Evolutionary conservation across 2,113 vertebrate genomes (phyloP), one percentile per base, ranked within the genome.

Genomic region (Poeciliopsis prolifica): DNA sequence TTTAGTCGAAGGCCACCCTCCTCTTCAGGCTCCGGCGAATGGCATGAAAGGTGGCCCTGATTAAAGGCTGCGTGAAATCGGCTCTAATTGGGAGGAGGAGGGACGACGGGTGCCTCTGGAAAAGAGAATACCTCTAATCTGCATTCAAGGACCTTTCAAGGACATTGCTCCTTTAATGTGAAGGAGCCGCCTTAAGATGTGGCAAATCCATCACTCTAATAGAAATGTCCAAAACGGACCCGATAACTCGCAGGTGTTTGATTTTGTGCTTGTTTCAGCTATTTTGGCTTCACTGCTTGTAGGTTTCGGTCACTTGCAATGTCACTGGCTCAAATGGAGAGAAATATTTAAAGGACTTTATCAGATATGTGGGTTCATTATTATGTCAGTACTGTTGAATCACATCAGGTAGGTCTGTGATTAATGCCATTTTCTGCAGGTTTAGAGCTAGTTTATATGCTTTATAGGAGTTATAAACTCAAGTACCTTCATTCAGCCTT

Each of bases 41-140:
- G 13, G 77, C 78, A 75, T 72, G 54, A 76, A 78, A 65, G 61
- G 85, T 68, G 75, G 11, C 5, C 24, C 48, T 90, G 88, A 92
- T 93, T 92, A 91, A 65, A 92, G 90, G 71, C 79, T 85, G 74
- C 15, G 6, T 75, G 12, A 78, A 70, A 88, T 77, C 62, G 72
- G 73, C 68, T 61, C 70, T 60, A 24, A 68, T 68, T n/a, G 15
- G 37, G 29, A 61, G 58, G 84, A 81, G 77, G 70, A 63, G 48
- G 70, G 54, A 31, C 30, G 76, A 40, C 69, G 3, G 44, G 72
- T 63, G 76, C 28, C 31, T 48, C 0, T 69, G 22, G 67, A 24
- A n/a, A 58, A 24, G 67, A 67, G 70, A 65, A 6, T 1, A 48
- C 19, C 33, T 73, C 48, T 69, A 74, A 72, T 69, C 60, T 70